Conservation (phyloP, 2,888 invertebrate genomes). For the Habroteleia sp. region DNA sequence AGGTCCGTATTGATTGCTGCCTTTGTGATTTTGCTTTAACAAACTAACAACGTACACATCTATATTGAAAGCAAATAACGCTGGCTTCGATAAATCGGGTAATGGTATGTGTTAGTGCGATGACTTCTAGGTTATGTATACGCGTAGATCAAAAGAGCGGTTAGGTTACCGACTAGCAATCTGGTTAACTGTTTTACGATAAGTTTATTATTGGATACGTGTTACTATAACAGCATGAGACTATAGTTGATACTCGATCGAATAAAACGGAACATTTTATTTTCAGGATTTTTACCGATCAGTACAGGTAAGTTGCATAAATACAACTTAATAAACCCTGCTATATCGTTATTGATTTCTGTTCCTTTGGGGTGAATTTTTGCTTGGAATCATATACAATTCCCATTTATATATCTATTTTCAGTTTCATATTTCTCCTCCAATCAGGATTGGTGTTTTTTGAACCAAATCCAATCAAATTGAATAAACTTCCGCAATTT, state of each 20-base stretch:
- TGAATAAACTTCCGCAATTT: conserved; percentile 4
- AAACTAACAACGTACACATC: conserved; percentile 23
- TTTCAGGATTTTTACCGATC: conserved; percentile 80
- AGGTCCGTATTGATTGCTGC: conserved; percentile 6
- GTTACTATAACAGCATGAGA: conserved; percentile 72
- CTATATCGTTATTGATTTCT: conserved; percentile 65
- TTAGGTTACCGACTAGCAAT: conserved; percentile 23
- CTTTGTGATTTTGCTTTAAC: conserved; percentile 35
- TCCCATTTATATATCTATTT: conserved; percentile 24
- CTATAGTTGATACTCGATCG: conserved; percentile 70
- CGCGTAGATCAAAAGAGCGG: background rate
- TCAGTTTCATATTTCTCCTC: conserved; percentile 23
- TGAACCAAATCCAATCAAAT: conserved; percentile 4
- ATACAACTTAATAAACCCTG: conserved; percentile 65
- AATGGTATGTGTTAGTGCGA: conserved; percentile 35
- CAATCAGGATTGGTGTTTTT: conserved; percentile 42
- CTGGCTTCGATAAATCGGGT: conserved; percentile 26
- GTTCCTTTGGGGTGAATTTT: conserved; percentile 33
- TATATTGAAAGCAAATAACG: conserved; percentile 29
- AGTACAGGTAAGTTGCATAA: conserved; percentile 78
- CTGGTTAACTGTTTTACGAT: conserved; percentile 19
- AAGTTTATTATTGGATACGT: conserved; percentile 38
- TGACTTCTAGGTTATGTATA: conserved; percentile 27
- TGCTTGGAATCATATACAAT: conserved; percentile 33
- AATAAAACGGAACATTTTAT: conserved; percentile 76